Conservation (phyloP, 2,888 invertebrate species). For the Eupelmus urozonus region DNA sequence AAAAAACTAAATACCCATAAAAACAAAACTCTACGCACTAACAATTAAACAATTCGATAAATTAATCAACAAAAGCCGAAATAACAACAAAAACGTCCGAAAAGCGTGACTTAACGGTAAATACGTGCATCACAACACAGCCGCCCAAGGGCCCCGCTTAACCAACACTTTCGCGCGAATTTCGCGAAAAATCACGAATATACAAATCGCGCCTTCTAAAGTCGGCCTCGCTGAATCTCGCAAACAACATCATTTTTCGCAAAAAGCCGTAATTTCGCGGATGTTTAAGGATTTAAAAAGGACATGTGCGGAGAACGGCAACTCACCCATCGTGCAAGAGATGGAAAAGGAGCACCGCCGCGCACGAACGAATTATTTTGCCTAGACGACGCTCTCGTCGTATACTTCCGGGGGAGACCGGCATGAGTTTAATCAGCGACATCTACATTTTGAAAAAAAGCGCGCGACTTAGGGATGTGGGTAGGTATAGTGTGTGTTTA, state of each 20-base stretch:
- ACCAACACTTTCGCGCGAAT: slow-evolving; percentile 28
- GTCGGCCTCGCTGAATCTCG: slow-evolving; percentile 16
- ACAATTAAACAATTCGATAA: slow-evolving; percentile 3
- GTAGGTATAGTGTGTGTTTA: no score
- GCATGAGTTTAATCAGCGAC: not conserved
- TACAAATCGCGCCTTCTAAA: slow-evolving; percentile 43
- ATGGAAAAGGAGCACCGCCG: slow-evolving; percentile 65
- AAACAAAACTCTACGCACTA: not conserved
- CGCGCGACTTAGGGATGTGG: no score
- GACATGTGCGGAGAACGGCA: slow-evolving; percentile 52
- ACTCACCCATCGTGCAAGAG: slow-evolving; percentile 72
- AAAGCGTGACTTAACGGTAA: no score
- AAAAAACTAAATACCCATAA: not conserved
- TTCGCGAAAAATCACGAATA: slow-evolving; percentile 58
- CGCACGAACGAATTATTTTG: slow-evolving; percentile 32
- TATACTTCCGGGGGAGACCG: slow-evolving; percentile 27
- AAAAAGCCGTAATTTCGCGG: slow-evolving; percentile 50
- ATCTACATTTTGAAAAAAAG: slow-evolving; percentile 10
- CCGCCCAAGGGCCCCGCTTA: slow-evolving; percentile 5
- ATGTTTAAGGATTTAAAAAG: slow-evolving; percentile 67
- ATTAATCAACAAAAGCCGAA: no score
- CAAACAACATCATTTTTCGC: slow-evolving; percentile 21
- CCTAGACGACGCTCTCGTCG: slow-evolving; percentile 18
- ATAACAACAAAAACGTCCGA: no score
- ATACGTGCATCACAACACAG: slow-evolving; percentile 41